Percentiles rank a stretch among this genome's conserved stretches.
phyloP scores from a whole-genome alignment of 2,797 vertebrate species.

The Chelmon rostratus region DNA sequence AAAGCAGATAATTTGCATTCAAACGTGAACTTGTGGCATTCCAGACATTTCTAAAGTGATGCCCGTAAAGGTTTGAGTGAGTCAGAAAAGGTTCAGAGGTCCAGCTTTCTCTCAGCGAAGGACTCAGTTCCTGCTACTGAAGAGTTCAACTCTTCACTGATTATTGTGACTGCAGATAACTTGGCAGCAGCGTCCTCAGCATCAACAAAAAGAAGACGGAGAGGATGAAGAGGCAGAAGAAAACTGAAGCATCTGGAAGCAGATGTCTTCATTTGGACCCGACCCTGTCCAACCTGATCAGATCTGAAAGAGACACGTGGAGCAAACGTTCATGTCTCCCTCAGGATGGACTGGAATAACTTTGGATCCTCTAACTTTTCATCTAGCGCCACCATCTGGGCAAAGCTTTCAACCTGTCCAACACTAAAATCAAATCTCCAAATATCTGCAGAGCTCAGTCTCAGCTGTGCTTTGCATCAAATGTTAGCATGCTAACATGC shows the following conservation, averaged over 20 bases:
- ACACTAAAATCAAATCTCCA: too few relatives aligned
- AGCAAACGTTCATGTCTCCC: too few relatives aligned
- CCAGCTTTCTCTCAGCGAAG: background rate
- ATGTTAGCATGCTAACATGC: too few relatives aligned
- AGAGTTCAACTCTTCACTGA: background rate
- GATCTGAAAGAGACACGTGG: too few relatives aligned
- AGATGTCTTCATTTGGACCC: background rate
- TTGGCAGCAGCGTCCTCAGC: too few relatives aligned
- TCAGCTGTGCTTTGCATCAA: too few relatives aligned
- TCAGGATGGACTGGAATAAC: too few relatives aligned
- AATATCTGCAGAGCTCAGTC: too few relatives aligned
- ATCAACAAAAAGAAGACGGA: background rate
- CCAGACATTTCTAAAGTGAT: background rate
- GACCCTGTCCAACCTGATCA: too few relatives aligned
- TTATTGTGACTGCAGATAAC: conserved; percentile 9
- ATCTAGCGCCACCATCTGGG: too few relatives aligned
- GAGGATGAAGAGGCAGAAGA: background rate
- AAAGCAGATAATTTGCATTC: background rate
- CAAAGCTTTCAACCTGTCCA: background rate
- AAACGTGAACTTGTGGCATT: background rate
- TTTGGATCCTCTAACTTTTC: too few relatives aligned
- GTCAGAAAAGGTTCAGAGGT: background rate
- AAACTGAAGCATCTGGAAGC: background rate
- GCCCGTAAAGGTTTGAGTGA: background rate
- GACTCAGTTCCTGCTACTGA: background rate